Conservation (phyloP, 2,888 invertebrate species). For the Ennomos erosarius region DNA sequence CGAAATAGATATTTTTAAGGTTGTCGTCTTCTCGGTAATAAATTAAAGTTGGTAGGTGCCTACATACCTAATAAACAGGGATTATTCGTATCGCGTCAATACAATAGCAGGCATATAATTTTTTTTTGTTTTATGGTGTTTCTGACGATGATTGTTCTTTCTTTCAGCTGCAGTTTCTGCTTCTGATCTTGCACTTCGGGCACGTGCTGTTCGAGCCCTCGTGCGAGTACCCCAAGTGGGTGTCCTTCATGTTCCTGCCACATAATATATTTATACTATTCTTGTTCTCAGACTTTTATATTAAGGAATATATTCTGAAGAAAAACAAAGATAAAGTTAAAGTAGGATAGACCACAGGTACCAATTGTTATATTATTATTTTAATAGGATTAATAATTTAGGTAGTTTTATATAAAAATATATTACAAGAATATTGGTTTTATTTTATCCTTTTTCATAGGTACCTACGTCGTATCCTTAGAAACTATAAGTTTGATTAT, state of each 20-base stretch:
- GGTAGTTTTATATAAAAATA: constrained; percentile 12
- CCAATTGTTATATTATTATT: constrained; percentile 30
- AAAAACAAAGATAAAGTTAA: constrained; percentile 58
- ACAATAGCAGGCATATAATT: no score
- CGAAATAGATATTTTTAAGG: no score
- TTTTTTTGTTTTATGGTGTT: no score
- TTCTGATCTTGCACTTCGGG: constrained; percentile 86
- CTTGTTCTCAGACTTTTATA: constrained; percentile 89
- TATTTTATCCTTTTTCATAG: no score
- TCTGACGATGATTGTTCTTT: background rate
- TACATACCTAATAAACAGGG: no score
- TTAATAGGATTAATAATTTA: constrained; percentile 6
- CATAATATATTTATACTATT: constrained; percentile 89
- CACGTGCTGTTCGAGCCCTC: constrained; percentile 82
- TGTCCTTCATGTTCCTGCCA: constrained; percentile 84
- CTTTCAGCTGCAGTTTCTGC: constrained; percentile 86
- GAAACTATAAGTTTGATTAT: no score
- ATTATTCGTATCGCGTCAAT: no score
- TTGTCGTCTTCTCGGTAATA: no score
- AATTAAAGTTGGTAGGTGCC: no score
- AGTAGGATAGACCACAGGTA: constrained; percentile 27
- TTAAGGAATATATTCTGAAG: constrained; percentile 86
- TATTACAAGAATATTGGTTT: constrained; percentile 7
- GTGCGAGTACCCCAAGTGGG: constrained; percentile 87
- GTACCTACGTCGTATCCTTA: no score